These are phyloP conservation scores for Protobothrops flavoviridis DNA, from an alignment of 2,113 vertebrate species.

Conservation along the genomic window DNA sequence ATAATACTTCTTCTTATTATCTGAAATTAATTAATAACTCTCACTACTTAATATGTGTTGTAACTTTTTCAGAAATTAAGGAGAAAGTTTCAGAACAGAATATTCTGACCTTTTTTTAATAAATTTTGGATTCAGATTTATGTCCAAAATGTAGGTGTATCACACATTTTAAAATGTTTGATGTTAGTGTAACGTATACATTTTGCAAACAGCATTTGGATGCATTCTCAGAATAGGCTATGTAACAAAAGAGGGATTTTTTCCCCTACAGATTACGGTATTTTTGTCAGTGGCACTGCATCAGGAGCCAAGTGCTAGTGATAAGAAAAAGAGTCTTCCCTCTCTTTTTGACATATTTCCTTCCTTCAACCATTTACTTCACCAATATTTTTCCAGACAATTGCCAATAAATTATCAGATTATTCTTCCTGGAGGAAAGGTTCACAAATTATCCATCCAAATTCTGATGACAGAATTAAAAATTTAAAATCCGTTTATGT, in stretches of 20 bases:
- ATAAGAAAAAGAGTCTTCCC: not conserved
- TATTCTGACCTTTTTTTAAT: not conserved
- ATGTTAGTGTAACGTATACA: not conserved
- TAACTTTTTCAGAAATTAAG: not conserved
- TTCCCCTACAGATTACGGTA: not conserved
- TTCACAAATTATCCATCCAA: not conserved
- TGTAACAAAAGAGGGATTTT: not conserved
- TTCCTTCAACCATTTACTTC: not conserved
- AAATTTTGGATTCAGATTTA: not conserved
- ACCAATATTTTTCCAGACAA: not conserved
- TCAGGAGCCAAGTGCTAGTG: not conserved
- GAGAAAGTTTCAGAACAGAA: not conserved
- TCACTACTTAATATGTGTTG: not conserved
- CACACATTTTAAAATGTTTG: not conserved
- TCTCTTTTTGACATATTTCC: not conserved
- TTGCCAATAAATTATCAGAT: not conserved
- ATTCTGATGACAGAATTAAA: not conserved
- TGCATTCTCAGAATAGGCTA: not conserved
- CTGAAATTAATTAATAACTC: not conserved
- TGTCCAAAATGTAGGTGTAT: not conserved
- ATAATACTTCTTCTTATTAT: not conserved
- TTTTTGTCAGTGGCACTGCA: not conserved
- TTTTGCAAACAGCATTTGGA: not conserved
- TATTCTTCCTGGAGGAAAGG: not conserved
- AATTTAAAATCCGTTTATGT: not conserved